Percentiles rank a stretch among this genome's conserved stretches.
Conservation (phyloP, 1,140 invertebrate species). For the Drosophila pseudoananassae region DNA sequence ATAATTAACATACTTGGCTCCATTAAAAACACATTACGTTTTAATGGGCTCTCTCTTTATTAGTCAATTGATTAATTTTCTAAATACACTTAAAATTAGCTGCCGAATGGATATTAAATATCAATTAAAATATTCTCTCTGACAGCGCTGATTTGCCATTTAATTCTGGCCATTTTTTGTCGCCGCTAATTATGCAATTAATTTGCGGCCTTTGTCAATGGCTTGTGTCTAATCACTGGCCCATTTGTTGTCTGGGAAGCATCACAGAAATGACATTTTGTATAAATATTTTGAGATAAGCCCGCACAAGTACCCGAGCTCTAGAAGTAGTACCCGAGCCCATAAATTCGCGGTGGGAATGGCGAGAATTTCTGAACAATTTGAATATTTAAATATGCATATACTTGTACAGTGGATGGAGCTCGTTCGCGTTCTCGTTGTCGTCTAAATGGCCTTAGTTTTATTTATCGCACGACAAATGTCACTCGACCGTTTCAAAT, state of each 20-base stretch:
- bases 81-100: not conserved
- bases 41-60: slow-evolving; percentile 15
- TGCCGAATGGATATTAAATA: slow-evolving; percentile 4
- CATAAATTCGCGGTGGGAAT: slow-evolving; percentile 36
- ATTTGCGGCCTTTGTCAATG: slow-evolving; percentile 51
- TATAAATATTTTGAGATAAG: slow-evolving; percentile 10
- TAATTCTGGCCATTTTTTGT: slow-evolving; percentile 9
- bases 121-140: slow-evolving; percentile 16
- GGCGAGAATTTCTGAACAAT: slow-evolving; percentile 57
- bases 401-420: slow-evolving; percentile 13
- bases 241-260: slow-evolving; percentile 39
- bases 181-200: slow-evolving; percentile 70
- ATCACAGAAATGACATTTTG: not conserved
- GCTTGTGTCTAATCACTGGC: slow-evolving; percentile 48
- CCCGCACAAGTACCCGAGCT: not conserved
- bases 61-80: not conserved
- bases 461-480: slow-evolving; percentile 75
- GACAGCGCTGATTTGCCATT: not conserved
- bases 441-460: slow-evolving; percentile 69
- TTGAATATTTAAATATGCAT: slow-evolving; percentile 78
- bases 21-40: slow-evolving; percentile 7
- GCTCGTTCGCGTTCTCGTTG: slow-evolving; percentile 13
- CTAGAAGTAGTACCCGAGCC: slow-evolving; percentile 1
- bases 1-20: not conserved
- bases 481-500: slow-evolving; percentile 68